These are phyloP conservation scores for Antennarius maculatus DNA, from an alignment of 2,797 vertebrate genomes.

Conservation along the genomic window DNA sequence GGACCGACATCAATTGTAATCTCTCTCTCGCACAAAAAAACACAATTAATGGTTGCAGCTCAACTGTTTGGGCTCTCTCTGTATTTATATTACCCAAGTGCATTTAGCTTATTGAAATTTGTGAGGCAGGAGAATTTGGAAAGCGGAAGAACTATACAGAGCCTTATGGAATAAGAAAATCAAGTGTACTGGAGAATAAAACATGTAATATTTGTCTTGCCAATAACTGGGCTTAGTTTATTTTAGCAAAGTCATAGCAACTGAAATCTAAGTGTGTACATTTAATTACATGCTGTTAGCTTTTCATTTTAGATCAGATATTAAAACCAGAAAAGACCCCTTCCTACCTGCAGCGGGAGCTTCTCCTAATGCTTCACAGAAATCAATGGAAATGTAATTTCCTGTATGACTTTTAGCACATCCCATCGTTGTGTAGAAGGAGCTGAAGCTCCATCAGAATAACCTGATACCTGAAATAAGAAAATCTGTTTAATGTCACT, in stretches of 20 bases:
- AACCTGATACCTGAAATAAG: slow-evolving; percentile 29
- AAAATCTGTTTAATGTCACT: slow-evolving; percentile 8
- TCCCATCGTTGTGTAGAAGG: neutral
- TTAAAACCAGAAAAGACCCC: slow-evolving; percentile 5
- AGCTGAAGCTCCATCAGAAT: slow-evolving; percentile 7
- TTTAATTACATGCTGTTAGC: slow-evolving; percentile 16
- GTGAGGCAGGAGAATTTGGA: too few species aligned
- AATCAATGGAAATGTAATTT: slow-evolving; percentile 26
- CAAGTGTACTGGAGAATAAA: neutral
- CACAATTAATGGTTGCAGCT: too few species aligned
- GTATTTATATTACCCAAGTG: neutral
- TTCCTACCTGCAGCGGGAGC: slow-evolving; percentile 10
- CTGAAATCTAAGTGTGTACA: neutral
- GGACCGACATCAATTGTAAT: too few species aligned
- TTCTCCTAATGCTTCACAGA: slow-evolving; percentile 2
- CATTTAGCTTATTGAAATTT: neutral
- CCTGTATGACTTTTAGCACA: slow-evolving; percentile 17
- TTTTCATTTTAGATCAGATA: slow-evolving; percentile 21
- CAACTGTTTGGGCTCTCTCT: too few species aligned
- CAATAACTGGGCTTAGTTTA: neutral
- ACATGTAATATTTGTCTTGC: neutral
- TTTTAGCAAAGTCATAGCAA: neutral
- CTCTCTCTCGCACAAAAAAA: too few species aligned
- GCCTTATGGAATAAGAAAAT: neutral
- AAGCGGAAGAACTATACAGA: neutral